Evolutionary conservation across 2,888 invertebrate species (phyloP), one percentile per base, ranked within the genome.

Genomic region (Augiades crinisus): DNA sequence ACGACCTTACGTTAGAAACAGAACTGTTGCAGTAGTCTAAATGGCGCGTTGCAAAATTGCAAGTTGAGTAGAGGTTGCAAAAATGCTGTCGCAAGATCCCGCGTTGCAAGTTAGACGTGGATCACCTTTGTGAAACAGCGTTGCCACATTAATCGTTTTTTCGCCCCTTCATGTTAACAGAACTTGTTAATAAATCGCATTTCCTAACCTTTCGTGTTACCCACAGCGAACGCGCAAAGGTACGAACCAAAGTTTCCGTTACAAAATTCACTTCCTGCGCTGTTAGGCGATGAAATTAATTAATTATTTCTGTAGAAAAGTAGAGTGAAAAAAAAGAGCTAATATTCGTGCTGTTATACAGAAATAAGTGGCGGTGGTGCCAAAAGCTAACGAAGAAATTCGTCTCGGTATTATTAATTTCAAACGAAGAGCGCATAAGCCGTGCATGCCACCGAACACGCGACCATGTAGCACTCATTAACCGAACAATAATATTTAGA

Each of bases 11-110:
- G 70, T 87, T 68, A 86, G 68, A 56, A 53, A 41, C 58, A 59
- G 49, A 49, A 49, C 59, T 56, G 60, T 73, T 67, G 72, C 70
- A 69, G 65, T 66, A 66, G 60, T 65, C 64, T 65, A 69, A 68
- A 43, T 43, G 31, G 38, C 41, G 21, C 53, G 57, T 83, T 81
- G 75, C 79, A 79, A 81, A 77, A 83, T 69, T 55, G n/a, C n/a
- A 12, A 44, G 44, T 50, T 58, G 57, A 43, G 50, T 33, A 58
- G 56, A 57, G 68, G 68, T 78, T 82, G 85, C 83, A 81, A 81
- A 75, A 80, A 78, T 67, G n/a, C 63, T 84, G 79, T 76, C 72
- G 83, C 75, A 85, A 86, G 71, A 70, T 77, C 72, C 76, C 71
- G 44, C 44, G 75, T 66, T 72, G 79, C 76, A 74, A 76, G 68